phyloP scores from a whole-genome alignment of 2,797 vertebrate species.

The Arremon aurantiirostris region DNA sequence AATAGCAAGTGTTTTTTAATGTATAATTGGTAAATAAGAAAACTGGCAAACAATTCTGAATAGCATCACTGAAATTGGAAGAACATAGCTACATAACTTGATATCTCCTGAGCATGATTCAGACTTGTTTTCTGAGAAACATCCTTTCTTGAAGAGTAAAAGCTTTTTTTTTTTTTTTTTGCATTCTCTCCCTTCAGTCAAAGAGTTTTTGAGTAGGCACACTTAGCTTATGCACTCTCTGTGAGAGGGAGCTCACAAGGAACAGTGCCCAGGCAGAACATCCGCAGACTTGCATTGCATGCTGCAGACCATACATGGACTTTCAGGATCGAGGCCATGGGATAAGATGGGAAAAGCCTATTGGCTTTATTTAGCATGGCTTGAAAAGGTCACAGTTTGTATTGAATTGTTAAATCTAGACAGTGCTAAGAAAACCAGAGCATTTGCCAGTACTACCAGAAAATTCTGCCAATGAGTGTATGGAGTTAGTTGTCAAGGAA shows the following conservation, averaged over 20 bases:
- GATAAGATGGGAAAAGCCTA: constrained; percentile 8
- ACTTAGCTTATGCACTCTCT: neutral
- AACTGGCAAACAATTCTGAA: neutral
- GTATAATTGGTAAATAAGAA: neutral
- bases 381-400: constrained; percentile 42
- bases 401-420: constrained; percentile 46
- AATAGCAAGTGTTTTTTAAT: neutral
- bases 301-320: constrained; percentile 48
- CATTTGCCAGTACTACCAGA: constrained; percentile 46
- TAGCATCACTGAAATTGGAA: neutral
- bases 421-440: constrained; percentile 25
- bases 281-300: neutral
- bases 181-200: neutral
- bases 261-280: neutral
- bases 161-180: neutral
- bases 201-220: neutral
- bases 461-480: constrained; percentile 41
- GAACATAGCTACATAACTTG: neutral
- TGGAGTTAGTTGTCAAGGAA: constrained; percentile 32
- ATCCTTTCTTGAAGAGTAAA: neutral
- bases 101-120: neutral
- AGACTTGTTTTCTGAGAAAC: neutral
- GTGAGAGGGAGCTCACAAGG: neutral
- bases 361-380: constrained; percentile 43
- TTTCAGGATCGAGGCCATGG: constrained; percentile 25